Conservation (phyloP, 2,888 invertebrate species). For the Drosophila paucipuncta region DNA sequence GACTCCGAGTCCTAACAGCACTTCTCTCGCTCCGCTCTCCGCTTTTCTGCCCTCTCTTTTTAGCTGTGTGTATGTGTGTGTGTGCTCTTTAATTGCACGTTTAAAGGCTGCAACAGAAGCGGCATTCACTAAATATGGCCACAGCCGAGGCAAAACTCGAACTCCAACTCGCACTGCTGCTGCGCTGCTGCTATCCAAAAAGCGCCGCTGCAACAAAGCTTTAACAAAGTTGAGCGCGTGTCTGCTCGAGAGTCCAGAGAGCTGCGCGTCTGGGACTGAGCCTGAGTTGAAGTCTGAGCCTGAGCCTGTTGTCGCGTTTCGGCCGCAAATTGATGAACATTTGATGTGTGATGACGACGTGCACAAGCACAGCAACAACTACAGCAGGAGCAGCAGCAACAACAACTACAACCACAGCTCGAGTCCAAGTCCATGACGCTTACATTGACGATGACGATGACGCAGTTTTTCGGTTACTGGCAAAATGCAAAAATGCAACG, state of each 20-base stretch:
- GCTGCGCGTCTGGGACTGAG: not conserved
- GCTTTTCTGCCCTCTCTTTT: constrained; percentile 2
- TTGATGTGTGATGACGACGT: constrained; percentile 71
- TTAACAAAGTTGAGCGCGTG: constrained; percentile 63
- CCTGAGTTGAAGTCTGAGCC: not conserved
- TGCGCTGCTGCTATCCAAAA: constrained; percentile 20
- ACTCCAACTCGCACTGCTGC: constrained; percentile 7
- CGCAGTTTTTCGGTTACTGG: constrained; percentile 49
- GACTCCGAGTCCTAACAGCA: constrained; percentile 46
- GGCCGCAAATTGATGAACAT: constrained; percentile 72
- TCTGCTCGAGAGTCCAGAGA: constrained; percentile 35
- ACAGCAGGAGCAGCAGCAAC: not conserved
- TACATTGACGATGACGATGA: constrained; percentile 36
- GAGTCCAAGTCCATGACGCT: constrained; percentile 16
- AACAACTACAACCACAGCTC: constrained; percentile 1
- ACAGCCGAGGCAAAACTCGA: constrained; percentile 43
- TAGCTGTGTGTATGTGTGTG: constrained; percentile 18
- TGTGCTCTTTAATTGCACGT: constrained; percentile 79
- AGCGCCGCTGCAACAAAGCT: constrained; percentile 37
- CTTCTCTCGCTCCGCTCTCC: constrained; percentile 17
- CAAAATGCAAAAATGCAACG: constrained; percentile 51
- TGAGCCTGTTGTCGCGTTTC: constrained; percentile 66
- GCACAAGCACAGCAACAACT: constrained; percentile 19
- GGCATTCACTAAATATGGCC: constrained; percentile 81
- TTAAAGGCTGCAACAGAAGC: constrained; percentile 78